Conservation (phyloP, 1,140 invertebrate genomes). For the Pinna nobilis region DNA sequence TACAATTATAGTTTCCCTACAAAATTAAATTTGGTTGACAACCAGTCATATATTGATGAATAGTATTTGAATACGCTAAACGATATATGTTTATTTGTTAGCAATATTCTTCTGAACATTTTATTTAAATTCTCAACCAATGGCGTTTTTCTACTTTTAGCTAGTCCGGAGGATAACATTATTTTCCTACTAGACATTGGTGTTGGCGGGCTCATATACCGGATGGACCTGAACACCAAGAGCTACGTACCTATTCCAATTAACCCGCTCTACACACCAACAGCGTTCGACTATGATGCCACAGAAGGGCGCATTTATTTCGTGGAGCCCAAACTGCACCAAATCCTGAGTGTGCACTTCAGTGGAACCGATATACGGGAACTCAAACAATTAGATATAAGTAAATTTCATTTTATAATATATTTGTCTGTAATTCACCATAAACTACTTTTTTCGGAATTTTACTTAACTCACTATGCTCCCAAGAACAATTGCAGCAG, state of each 20-base stretch:
- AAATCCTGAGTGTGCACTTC: slow-evolving; percentile 53
- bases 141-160: slow-evolving; percentile 15
- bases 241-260: slow-evolving; percentile 53
- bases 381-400: slow-evolving; percentile 45
- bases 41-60: no score
- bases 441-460: no score
- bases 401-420: slow-evolving; percentile 30
- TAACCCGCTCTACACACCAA: slow-evolving; percentile 44
- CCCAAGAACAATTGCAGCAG: no score
- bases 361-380: slow-evolving; percentile 50
- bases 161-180: slow-evolving; percentile 50
- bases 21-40: no score
- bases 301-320: slow-evolving; percentile 51
- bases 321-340: slow-evolving; percentile 42
- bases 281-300: slow-evolving; percentile 53
- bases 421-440: not conserved
- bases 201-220: slow-evolving; percentile 45
- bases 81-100: no score
- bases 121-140: no score
- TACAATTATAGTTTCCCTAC: no score
- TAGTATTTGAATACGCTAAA: no score
- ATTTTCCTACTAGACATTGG: slow-evolving; percentile 56
- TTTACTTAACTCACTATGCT: no score
- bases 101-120: no score
- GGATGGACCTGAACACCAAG: slow-evolving; percentile 51